A percentile compares a stretch with the other conserved stretches of the same genome.
Conservation (phyloP, 2,113 vertebrate species). For the Columba livia region DNA sequence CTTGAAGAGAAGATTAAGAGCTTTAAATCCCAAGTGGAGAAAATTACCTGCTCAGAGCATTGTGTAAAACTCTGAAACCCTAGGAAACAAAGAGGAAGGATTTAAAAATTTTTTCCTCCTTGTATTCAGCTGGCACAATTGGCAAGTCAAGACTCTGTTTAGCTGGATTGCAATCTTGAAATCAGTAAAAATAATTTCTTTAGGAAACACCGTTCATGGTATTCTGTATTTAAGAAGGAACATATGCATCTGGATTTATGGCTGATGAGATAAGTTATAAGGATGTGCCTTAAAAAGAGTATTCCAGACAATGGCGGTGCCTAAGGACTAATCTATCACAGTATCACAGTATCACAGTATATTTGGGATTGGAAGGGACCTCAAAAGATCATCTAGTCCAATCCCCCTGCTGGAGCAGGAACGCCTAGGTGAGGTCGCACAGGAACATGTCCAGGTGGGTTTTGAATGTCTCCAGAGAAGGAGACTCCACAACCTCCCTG, state of each 20-base stretch:
- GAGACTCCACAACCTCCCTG: too few species aligned
- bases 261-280: not conserved
- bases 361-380: too few species aligned
- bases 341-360: too few species aligned
- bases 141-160: not conserved
- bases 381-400: too few species aligned
- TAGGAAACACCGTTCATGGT: not conserved
- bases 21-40: not conserved
- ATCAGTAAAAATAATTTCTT: not conserved
- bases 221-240: not conserved
- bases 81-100: not conserved
- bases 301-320: not conserved
- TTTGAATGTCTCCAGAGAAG: too few species aligned
- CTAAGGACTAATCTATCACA: not conserved
- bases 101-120: not conserved
- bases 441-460: too few species aligned
- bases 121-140: not conserved
- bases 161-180: not conserved
- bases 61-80: not conserved
- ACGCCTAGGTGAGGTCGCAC: too few species aligned
- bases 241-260: not conserved
- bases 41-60: not conserved
- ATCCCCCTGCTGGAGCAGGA: too few species aligned
- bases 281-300: not conserved
- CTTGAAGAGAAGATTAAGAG: constrained; percentile 13